A percentile compares a stretch with the other conserved stretches of the same genome.
These are phyloP conservation scores for Heliconius himera DNA, from an alignment of 1,140 invertebrate species.

Conservation along the genomic window DNA sequence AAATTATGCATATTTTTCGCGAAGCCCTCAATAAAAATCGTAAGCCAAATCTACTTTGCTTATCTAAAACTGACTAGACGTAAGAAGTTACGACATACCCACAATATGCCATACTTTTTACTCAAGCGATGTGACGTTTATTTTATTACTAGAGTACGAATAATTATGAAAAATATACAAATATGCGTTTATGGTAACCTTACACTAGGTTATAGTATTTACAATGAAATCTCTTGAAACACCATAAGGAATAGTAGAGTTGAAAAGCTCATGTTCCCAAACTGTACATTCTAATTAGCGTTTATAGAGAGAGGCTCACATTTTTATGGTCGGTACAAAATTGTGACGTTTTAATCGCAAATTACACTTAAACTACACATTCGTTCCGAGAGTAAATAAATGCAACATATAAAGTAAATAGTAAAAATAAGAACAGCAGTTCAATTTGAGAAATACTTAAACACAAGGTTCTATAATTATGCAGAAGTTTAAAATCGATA, in stretches of 20 bases:
- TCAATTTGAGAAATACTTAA: neutral
- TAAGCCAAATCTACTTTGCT: constrained; percentile 53
- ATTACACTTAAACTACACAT: constrained; percentile 37
- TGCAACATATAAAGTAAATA: constrained; percentile 64
- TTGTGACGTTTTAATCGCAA: constrained; percentile 42
- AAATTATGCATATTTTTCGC: constrained; percentile 27
- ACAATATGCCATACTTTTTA: constrained; percentile 65
- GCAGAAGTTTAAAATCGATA: neutral
- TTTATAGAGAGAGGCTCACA: neutral
- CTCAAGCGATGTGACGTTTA: constrained; percentile 58
- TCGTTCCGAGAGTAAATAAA: constrained; percentile 60
- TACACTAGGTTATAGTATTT: constrained; percentile 61
- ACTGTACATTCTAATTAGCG: constrained; percentile 34
- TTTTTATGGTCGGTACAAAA: constrained; percentile 28
- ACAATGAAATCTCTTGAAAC: constrained; percentile 44
- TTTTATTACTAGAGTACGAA: constrained; percentile 47
- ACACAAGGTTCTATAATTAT: constrained; percentile 1
- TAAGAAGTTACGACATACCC: constrained; percentile 62
- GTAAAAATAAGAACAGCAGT: constrained; percentile 18
- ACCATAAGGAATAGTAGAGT: constrained; percentile 43
- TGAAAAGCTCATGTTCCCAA: constrained; percentile 54
- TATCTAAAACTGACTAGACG: constrained; percentile 76
- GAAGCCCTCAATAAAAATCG: constrained; percentile 45
- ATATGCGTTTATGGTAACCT: constrained; percentile 67
- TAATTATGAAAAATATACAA: constrained; percentile 77